phyloP scores from a whole-genome alignment of 2,113 vertebrate species.

The Gnathonemus echidnorhynchus region DNA sequence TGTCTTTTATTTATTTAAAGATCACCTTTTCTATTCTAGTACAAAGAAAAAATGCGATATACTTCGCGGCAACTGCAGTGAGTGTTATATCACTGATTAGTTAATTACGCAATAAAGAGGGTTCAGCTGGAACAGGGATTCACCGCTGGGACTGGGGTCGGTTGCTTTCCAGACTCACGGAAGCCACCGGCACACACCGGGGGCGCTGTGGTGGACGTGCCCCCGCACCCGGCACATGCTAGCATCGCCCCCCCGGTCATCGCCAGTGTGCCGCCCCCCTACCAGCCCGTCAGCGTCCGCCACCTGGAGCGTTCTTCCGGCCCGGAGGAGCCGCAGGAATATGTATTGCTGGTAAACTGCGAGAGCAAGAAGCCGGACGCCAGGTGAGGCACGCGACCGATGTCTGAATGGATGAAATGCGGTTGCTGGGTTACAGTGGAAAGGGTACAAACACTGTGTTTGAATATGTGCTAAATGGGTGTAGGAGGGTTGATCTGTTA shows the following conservation, averaged over 20 bases:
- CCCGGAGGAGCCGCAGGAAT: constrained; percentile 93
- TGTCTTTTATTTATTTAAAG: not conserved
- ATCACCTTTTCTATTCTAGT: not conserved
- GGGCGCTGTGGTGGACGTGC: constrained; percentile 67
- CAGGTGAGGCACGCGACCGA: constrained; percentile 62
- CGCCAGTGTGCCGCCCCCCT: constrained; percentile 72
- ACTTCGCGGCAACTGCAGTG: not conserved
- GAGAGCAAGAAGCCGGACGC: constrained; percentile 96
- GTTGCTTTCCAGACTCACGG: constrained; percentile 55
- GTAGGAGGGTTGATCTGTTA: not conserved
- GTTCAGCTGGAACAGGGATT: not conserved
- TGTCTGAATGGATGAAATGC: not conserved
- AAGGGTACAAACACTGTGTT: not conserved
- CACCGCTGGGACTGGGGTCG: not conserved
- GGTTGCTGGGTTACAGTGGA: not conserved
- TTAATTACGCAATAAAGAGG: not conserved
- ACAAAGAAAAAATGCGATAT: not conserved
- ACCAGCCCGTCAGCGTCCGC: constrained; percentile 83
- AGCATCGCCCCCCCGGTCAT: constrained; percentile 57
- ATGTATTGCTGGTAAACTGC: constrained; percentile 92
- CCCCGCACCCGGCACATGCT: constrained; percentile 60
- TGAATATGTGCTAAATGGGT: not conserved
- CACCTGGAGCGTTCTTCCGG: constrained; percentile 76
- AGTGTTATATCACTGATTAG: not conserved
- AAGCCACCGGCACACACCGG: constrained; percentile 71